Evolutionary conservation across 1,140 invertebrate species (phyloP), one percentile per base, ranked within the genome.

Genomic region (Pantala flavescens): DNA sequence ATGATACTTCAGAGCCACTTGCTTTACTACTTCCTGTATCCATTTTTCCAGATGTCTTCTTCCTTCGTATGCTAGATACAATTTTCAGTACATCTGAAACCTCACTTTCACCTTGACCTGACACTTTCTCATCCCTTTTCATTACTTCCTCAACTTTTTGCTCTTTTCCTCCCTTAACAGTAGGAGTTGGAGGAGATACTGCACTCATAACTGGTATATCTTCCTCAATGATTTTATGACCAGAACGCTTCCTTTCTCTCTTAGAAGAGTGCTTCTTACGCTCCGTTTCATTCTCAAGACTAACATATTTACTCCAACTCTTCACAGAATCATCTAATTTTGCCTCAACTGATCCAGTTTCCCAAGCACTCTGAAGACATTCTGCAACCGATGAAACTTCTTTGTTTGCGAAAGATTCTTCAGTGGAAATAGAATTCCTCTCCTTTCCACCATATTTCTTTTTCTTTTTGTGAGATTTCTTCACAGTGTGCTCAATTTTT

Each of bases 381-480:
- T 72, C 71, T n/a, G 42, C 24, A 12, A 7, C 42, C 11, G 16
- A 36, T 24, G 71, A 24, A 72, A 72, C 10, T 16, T 42, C 71
- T 72, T 72, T 42, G 9, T 28, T n/a, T n/a, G 21, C 24, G 12
- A 19, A 19, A 63, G 49, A 3, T 63, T 63, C 49, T 63, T 63
- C 49, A 63, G 14, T 63, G 0, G 86, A 87, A 23, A 87, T 82
- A 1, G 86, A 87, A 77, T 86, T 87, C 79, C 93, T 93, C 74
- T 90, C 87, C 7, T 89, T 74, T 2, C 24, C 24, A 24, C 14
- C 24, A 24, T 19, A 88, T 79, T 91, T 93, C 79, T 92, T 91
- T 79, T 92, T 93, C 82, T 93, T 93, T 80, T 92, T 93, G 78
- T 93, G 91, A 0, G 84, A 84, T 79, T 92, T 93, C 78, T 90